Percentiles rank a stretch among this genome's conserved stretches.
Conservation (phyloP, 2,113 vertebrate genomes). For the Baryphthengus martii region DNA sequence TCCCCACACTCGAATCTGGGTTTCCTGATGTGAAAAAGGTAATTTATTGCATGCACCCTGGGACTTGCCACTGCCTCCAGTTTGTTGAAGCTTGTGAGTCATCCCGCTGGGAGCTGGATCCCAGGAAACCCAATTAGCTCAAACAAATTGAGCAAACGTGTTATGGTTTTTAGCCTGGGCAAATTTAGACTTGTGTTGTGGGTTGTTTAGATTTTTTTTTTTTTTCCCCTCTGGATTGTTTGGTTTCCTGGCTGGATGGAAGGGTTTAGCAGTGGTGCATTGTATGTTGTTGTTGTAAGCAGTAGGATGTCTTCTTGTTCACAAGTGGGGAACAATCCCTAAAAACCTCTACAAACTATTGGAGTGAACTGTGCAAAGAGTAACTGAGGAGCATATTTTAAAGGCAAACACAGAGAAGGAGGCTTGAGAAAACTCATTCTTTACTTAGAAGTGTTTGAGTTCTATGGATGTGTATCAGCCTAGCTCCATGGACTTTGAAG, state of each 20-base stretch:
- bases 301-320: neutral
- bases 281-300: neutral
- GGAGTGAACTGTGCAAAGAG: neutral
- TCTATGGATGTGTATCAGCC: neutral
- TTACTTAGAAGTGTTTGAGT: neutral
- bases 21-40: slow-evolving; percentile 32
- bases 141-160: slow-evolving; percentile 48
- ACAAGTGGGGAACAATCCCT: neutral
- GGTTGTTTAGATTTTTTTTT: neutral
- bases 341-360: neutral
- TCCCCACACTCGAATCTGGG: neutral
- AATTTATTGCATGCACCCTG: slow-evolving; percentile 22
- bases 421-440: neutral
- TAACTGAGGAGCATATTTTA: neutral
- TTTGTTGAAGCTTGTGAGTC: slow-evolving; percentile 42
- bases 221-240: neutral
- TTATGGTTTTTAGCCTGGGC: slow-evolving; percentile 13
- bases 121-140: slow-evolving; percentile 65
- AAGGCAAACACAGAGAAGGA: neutral
- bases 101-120: slow-evolving; percentile 1
- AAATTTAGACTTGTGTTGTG: neutral
- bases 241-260: neutral
- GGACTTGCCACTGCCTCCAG: slow-evolving; percentile 23
- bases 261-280: neutral
- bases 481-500: neutral